Conservation (phyloP, 1,140 invertebrate genomes). For the Drosophila sp. region DNA sequence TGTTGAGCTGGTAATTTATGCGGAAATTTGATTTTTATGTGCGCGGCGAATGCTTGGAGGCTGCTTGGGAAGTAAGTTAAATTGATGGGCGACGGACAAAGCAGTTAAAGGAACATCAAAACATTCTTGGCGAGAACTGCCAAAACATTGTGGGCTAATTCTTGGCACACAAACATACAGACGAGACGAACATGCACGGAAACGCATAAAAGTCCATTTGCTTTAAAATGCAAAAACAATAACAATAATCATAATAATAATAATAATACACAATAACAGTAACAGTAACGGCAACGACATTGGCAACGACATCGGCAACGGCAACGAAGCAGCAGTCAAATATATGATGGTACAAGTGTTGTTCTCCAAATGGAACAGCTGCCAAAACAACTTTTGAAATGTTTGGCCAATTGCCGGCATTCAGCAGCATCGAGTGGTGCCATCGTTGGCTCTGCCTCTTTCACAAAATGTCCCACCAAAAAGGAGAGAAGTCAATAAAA, state of each 20-base stretch:
- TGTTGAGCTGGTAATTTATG: constrained; percentile 74
- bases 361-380: constrained; percentile 49
- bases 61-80: constrained; percentile 53
- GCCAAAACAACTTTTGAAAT: constrained; percentile 51
- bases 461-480: neutral
- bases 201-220: constrained; percentile 56
- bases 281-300: constrained; percentile 40
- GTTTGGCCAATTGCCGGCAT: constrained; percentile 34
- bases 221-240: constrained; percentile 77
- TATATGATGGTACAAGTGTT: constrained; percentile 1
- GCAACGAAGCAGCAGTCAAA: constrained; percentile 27
- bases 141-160: constrained; percentile 61
- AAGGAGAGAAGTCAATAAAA: constrained; percentile 48
- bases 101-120: constrained; percentile 72
- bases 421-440: neutral
- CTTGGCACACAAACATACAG: constrained; percentile 28
- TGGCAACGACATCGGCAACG: constrained; percentile 44
- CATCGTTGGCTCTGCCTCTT: neutral
- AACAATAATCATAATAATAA: constrained; percentile 73
- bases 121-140: constrained; percentile 17
- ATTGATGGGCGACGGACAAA: constrained; percentile 68
- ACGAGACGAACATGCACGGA: constrained; percentile 6
- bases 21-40: constrained; percentile 77
- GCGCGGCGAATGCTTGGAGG: constrained; percentile 44
- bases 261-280: constrained; percentile 73